These are phyloP conservation scores for Catharus minimus DNA, from an alignment of 2,113 vertebrate species.

Conservation along the genomic window DNA sequence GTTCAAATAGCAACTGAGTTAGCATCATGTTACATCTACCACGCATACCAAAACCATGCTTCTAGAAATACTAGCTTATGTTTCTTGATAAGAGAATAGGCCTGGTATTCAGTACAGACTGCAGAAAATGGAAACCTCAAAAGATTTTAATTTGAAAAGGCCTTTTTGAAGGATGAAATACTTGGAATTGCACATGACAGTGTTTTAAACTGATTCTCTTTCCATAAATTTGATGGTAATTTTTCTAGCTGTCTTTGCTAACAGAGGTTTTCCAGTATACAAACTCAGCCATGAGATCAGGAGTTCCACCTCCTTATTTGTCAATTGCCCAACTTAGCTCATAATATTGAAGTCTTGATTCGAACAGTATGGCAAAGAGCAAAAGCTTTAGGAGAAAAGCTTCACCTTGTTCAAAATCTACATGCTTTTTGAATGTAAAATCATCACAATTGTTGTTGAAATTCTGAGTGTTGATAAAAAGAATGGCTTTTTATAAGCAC, in stretches of 20 bases:
- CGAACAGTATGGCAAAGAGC: not conserved
- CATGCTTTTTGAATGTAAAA: not conserved
- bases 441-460: not conserved
- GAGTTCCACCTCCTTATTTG: not conserved
- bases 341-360: not conserved
- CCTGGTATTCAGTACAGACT: not conserved
- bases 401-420: not conserved
- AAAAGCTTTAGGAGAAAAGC: not conserved
- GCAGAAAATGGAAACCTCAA: not conserved
- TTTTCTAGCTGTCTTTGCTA: not conserved
- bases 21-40: not conserved
- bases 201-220: not conserved
- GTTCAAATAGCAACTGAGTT: not conserved
- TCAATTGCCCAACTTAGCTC: not conserved
- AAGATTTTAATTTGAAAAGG: not conserved
- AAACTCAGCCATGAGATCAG: not conserved
- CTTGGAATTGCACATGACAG: not conserved
- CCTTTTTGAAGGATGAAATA: not conserved
- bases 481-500: not conserved
- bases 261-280: not conserved
- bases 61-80: not conserved
- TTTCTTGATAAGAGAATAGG: not conserved
- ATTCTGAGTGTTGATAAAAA: not conserved
- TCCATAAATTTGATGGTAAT: not conserved
- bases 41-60: fast-evolving